Base-by-base conservation (phyloP, 2,888 invertebrate genomes). In the Brachypterus glaber region DNA sequence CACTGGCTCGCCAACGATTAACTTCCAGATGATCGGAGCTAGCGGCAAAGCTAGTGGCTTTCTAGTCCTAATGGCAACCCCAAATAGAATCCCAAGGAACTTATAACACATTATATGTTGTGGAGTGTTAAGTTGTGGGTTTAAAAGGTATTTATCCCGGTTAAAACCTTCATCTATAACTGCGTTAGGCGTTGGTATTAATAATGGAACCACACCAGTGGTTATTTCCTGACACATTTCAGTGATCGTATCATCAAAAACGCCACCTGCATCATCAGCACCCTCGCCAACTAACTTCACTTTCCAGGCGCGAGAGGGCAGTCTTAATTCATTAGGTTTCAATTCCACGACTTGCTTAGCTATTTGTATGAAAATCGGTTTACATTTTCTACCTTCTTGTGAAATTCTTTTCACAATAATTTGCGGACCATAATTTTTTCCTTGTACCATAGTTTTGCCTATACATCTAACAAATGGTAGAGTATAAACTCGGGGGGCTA, bases 251-350 rank as follows among this genome's bases (percentile, higher is more conserved):
- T 79, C 79, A 58, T 79, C 78, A 60, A 78, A 79, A 14, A 78
- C 79, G 3, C 79, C 79, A 1, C 78, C 79, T 2, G 78, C 78
- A 60, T 79, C 79, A 55, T 79, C 78, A 0, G 78, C 78, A 1
- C 77, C 78, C 60, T 78, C 79, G 0, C 77, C 77, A 4, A 78
- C 68, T 17, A 78, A 60, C 56, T 77, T 77, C 34, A 72, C 72
- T 61, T 78, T 78, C 79, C 78, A 78, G 2, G 78, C 77, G 32
- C 78, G 58, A 1, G 76, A 73, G 3, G 77, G 77, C 18, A 79
- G 59, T 13, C 77, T 56, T 25, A 78, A 59, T 36, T 77, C 76
- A 25, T 68, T 64, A 1, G 74, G 66, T 40, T 69, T 67, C 52
- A 77, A 66, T 39, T 71, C 69, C 1, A 76, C 72, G 24, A 79